These are phyloP conservation scores for Sinocyclocheilus maitianheensis DNA, from an alignment of 2,113 vertebrate species.

Conservation along the genomic window DNA sequence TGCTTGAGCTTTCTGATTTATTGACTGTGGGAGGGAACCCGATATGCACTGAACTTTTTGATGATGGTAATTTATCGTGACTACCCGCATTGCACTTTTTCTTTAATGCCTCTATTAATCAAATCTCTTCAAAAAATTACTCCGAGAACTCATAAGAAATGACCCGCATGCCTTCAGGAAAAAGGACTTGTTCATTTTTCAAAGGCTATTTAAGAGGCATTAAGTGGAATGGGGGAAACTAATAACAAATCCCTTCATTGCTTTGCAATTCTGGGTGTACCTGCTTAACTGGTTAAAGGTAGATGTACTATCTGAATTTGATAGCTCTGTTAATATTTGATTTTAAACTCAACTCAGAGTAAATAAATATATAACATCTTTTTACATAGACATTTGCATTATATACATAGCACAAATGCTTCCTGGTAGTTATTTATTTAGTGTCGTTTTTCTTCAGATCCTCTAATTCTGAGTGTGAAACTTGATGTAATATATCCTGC, in stretches of 20 bases:
- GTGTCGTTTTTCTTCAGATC: background rate
- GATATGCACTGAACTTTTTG: slow-evolving; percentile 63
- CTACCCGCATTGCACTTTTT: slow-evolving; percentile 60
- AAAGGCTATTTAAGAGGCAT: slow-evolving; percentile 71
- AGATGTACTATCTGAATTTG: background rate
- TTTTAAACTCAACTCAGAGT: background rate
- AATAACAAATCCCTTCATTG: slow-evolving; percentile 71
- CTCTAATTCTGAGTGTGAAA: background rate
- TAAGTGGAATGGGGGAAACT: slow-evolving; percentile 68
- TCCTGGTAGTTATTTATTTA: background rate
- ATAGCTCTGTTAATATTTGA: background rate
- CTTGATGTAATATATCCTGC: background rate
- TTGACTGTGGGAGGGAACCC: slow-evolving; percentile 60
- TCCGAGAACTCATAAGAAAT: slow-evolving; percentile 47
- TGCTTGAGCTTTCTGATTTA: slow-evolving; percentile 62
- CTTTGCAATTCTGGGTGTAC: slow-evolving; percentile 48
- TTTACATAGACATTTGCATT: slow-evolving; percentile 1
- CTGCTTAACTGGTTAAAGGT: background rate
- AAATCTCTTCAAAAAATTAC: slow-evolving; percentile 63
- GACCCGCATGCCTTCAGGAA: slow-evolving; percentile 46
- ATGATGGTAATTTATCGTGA: slow-evolving; percentile 59
- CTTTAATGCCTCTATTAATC: slow-evolving; percentile 67
- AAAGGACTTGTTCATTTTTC: slow-evolving; percentile 53
- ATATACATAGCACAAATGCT: background rate
- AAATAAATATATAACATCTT: background rate